Evolutionary conservation across 2,888 invertebrate genomes (phyloP), one percentile per base, ranked within the genome.

Genomic region (Malthinus flaveolus): DNA sequence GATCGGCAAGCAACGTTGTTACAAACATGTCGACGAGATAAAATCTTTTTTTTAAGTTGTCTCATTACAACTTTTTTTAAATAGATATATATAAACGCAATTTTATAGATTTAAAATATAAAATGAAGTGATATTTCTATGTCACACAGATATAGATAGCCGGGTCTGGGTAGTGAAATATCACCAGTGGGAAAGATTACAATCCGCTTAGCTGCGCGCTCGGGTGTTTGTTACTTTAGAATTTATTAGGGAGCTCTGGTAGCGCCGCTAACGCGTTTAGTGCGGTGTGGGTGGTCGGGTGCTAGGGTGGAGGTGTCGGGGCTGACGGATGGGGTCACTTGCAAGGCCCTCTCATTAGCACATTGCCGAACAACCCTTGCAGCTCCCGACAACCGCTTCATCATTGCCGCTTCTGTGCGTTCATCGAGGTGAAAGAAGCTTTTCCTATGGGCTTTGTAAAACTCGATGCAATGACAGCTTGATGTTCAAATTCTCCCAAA

Each of bases 131-230:
- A 74, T 73, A 73, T 73, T 73, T 73, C 72, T 71, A 69, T 72
- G 73, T 73, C 72, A 73, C 68, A 66, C 66, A 67, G 69, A 70
- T 70, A 72, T 69, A 69, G 71, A 71, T 70, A 71, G 70, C 63
- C 66, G 68, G 63, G 68, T 67, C 61, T 67, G 69, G 65, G 69
- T 68, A 68, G 77, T 77, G 75, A 77, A 76, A 77, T 77, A 77
- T 77, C 74, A 69, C 76, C 77, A 70, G 67, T 69, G 73, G 74
- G 75, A 73, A 75, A 76, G 77, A 77, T 77, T 76, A 76, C 74
- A 75, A 74, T 75, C 75, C 76, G 74, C 75, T 75, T 75, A 73
- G 73, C 71, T 70, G 67, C 65, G 64, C 65, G 69, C 71, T 60
- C 65, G 74, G 74, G 73, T 73, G 75, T 76, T 76, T 76, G 75